phyloP scores from a whole-genome alignment of 1,140 invertebrate genomes.

The Drosophila nannoptera region DNA sequence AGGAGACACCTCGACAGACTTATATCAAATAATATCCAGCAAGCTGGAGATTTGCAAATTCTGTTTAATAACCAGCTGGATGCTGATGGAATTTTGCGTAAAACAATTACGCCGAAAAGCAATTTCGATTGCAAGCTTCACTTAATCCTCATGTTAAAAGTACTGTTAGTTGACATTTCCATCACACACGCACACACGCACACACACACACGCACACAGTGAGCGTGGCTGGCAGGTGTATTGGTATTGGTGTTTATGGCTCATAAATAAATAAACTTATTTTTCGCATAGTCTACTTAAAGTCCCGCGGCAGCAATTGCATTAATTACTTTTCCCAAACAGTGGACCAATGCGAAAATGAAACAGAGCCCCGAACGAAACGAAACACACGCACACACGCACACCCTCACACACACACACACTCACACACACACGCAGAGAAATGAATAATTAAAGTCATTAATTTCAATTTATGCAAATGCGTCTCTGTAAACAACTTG shows the following conservation, averaged over 20 bases:
- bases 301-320: slow-evolving; percentile 73
- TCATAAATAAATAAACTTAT: slow-evolving; percentile 73
- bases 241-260: slow-evolving; percentile 32
- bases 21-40: no score
- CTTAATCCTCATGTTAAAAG: no score
- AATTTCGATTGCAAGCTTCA: no score
- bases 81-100: no score
- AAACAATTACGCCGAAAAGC: no score
- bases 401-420: slow-evolving; percentile 20
- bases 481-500: slow-evolving; percentile 78
- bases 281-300: slow-evolving; percentile 56
- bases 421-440: slow-evolving; percentile 48
- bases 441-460: slow-evolving; percentile 76
- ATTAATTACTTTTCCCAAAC: slow-evolving; percentile 75
- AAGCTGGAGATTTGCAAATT: no score
- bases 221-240: slow-evolving; percentile 45
- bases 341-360: slow-evolving; percentile 22
- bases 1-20: not conserved
- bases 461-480: slow-evolving; percentile 78
- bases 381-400: not conserved
- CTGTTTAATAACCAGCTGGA: no score
- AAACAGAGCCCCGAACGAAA: slow-evolving; percentile 18
- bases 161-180: no score
- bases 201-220: not conserved
- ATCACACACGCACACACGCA: no score